Evolutionary conservation across 2,113 vertebrate genomes (phyloP).

Genomic region (Protobothrops flavoviridis): DNA sequence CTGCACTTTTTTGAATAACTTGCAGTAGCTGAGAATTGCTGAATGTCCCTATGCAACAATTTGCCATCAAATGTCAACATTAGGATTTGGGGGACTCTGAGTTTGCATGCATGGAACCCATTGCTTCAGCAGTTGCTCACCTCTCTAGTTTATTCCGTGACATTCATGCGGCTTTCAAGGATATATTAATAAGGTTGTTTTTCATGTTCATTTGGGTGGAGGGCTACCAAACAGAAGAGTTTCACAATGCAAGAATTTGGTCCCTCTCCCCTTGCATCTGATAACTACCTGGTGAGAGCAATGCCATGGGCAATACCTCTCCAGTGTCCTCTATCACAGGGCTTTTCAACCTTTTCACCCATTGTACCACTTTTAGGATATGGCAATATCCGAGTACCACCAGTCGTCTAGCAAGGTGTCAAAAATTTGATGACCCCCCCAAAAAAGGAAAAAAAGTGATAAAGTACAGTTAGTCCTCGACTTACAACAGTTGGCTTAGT

Average conservation of each 20-base stretch:
- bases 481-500: no score
- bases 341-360: no score
- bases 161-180: background rate
- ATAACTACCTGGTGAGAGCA: background rate
- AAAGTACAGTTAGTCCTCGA: no score
- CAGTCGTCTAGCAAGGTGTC: no score
- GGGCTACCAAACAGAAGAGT: background rate
- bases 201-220: background rate
- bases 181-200: background rate
- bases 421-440: no score
- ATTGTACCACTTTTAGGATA: no score
- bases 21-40: background rate
- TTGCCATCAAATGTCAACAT: background rate
- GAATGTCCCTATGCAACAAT: background rate
- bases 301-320: background rate
- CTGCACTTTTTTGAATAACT: background rate
- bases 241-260: background rate
- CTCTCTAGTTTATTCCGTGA: background rate
- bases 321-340: background rate
- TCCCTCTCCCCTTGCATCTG: background rate
- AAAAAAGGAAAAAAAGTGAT: no score
- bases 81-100: background rate
- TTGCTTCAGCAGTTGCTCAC: background rate
- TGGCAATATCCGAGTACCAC: no score
- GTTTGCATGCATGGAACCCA: background rate